Conservation (phyloP, 2,888 invertebrate species). For the Leptinotarsa peninsularis region DNA sequence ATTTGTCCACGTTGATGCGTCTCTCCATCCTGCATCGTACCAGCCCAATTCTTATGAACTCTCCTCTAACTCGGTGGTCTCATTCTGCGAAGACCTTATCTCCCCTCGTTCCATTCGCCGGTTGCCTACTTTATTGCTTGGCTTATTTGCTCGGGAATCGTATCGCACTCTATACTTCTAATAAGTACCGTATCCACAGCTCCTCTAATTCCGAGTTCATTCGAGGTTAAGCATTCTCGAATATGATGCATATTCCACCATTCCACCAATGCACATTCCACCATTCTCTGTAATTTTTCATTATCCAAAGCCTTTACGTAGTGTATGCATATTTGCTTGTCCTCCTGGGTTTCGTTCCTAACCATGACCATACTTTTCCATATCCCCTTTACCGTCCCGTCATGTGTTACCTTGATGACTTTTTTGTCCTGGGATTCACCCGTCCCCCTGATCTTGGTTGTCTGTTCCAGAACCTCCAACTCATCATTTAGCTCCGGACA, state of each 20-base stretch:
- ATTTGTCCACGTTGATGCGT: background rate
- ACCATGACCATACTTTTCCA: background rate
- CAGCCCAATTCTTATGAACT: conserved; percentile 1
- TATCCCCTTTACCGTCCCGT: too few relatives aligned
- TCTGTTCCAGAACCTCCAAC: too few relatives aligned
- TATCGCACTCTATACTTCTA: background rate
- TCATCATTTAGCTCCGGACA: too few relatives aligned
- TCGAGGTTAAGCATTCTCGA: too few relatives aligned
- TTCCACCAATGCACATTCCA: too few relatives aligned
- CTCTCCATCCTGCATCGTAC: background rate
- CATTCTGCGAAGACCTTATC: background rate
- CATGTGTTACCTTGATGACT: too few relatives aligned
- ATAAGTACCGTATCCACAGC: too few relatives aligned
- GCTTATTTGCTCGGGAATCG: background rate
- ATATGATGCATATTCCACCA: too few relatives aligned
- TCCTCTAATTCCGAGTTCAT: too few relatives aligned
- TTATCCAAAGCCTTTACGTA: background rate
- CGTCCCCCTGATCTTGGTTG: too few relatives aligned
- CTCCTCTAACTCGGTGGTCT: background rate
- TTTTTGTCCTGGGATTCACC: too few relatives aligned
- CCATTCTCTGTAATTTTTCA: too few relatives aligned
- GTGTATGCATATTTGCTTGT: background rate
- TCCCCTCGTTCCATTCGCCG: background rate
- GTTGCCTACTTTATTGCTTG: background rate
- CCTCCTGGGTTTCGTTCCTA: background rate